Evolutionary conservation across 1,140 invertebrate species (phyloP), one percentile per base, ranked within the genome.

Genomic region (Atta colombica): DNA sequence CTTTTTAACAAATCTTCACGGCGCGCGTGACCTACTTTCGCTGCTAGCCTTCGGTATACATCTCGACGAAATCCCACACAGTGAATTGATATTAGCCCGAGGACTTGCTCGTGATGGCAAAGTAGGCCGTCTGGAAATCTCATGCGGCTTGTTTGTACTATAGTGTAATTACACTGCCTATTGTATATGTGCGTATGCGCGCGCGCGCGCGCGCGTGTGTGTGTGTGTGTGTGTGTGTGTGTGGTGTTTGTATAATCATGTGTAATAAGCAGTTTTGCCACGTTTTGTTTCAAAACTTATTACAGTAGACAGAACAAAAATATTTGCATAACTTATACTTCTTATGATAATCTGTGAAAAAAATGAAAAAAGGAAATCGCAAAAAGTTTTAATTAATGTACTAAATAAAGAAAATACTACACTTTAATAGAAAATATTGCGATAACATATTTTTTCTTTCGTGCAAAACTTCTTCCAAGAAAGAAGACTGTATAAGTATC

Each of bases 1-100:
- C 80, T 84, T 84, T 84, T 63, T 69, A 84, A 84, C 80, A 75
- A 75, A 84, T 84, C 69, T 84, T 84, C 45, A 84, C 28, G 69
- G n/a, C 55, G 69, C 16, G 25, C 55, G 55, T 71, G 69, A 61
- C 69, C 80, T 75, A 84, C 25, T 84, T 84, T 75, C 39, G 55
- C 7, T 18, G 8, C 66, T 18, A 82, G 53, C 25, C 25, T 60
- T 12, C 35, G 7, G 68, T 35, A 84, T 39, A 75, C 69, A 75
- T 84, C 68, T 82, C 68, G 63, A 45, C 65, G 53, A 82, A 74
- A 82, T 74, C 53, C 35, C 21, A 72, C 51, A 72, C 21, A 74
- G 39, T 39, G 60, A 68, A 31, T 51, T 71, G 25, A 84, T 72
- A 74, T 82, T 75, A 84, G 72, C 45, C 55, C 69, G 69, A 75